A percentile compares a stretch with the other conserved stretches of the same genome.
phyloP scores from a whole-genome alignment of 1,140 invertebrate genomes.

The Cheumatopsyche charites region DNA sequence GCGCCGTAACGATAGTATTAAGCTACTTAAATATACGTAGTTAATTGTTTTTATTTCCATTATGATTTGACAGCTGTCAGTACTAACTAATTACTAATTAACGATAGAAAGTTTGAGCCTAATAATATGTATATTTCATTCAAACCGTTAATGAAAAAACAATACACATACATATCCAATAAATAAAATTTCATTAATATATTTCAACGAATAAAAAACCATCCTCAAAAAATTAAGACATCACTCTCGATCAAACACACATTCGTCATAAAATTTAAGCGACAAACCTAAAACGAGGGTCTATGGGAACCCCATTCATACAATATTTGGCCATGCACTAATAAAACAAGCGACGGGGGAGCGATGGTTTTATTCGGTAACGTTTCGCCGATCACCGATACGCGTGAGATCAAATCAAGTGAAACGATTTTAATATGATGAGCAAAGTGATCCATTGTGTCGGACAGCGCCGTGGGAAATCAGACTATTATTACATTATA shows the following conservation, averaged over 20 bases:
- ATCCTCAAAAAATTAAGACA: constrained; percentile 3
- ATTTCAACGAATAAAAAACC: not conserved
- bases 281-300: not conserved
- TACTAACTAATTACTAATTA: no score
- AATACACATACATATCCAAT: not conserved
- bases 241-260: not conserved
- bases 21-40: no score
- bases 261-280: not conserved
- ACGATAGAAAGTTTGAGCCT: no score
- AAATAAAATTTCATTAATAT: not conserved
- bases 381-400: constrained; percentile 28
- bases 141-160: no score
- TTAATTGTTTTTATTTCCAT: no score
- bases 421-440: constrained; percentile 42
- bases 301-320: not conserved
- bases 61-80: no score
- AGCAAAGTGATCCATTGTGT: constrained; percentile 41
- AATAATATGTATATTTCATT: no score
- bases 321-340: constrained; percentile 1
- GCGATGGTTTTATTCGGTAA: constrained; percentile 3
- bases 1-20: no score
- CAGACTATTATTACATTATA: not conserved
- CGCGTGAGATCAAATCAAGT: constrained; percentile 44
- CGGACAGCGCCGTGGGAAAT: constrained; percentile 11
- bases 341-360: constrained; percentile 7